Percentiles rank a stretch among this genome's conserved stretches.
These are phyloP conservation scores for Petrocephalus microphthalmus DNA, from an alignment of 2,113 vertebrate genomes.

Conservation along the genomic window DNA sequence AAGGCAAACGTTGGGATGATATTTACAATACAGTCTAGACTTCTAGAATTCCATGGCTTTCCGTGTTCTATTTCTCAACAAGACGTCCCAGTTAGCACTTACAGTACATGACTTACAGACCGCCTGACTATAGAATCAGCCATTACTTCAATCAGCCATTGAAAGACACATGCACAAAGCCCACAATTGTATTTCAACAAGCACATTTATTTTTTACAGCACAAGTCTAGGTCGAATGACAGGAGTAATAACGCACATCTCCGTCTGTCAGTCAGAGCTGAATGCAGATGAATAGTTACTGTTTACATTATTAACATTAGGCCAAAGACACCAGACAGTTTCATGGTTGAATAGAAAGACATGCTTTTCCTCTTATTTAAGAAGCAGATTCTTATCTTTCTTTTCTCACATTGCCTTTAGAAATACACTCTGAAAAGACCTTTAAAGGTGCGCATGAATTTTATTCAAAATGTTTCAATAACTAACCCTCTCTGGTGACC, in stretches of 20 bases:
- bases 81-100: not conserved
- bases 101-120: not conserved
- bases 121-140: not conserved
- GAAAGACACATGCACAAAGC: not conserved
- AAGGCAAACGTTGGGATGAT: not conserved
- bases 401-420: constrained; percentile 26
- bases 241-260: not conserved
- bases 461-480: constrained; percentile 37
- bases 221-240: not conserved
- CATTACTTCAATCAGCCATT: not conserved
- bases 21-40: not conserved
- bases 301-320: not conserved
- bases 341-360: not conserved
- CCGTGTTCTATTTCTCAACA: not conserved
- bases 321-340: not conserved
- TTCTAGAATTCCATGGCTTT: not conserved
- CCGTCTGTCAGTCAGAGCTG: not conserved
- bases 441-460: constrained; percentile 32
- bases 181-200: not conserved
- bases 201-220: not conserved
- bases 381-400: constrained; percentile 18
- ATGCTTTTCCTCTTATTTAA: constrained; percentile 2
- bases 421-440: constrained; percentile 29
- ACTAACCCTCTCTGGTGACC: constrained; percentile 39
- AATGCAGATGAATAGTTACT: not conserved